Evolutionary conservation across 2,797 vertebrate genomes (phyloP), one percentile per base, ranked within the genome.

Genomic region (Anguilla anguilla): DNA sequence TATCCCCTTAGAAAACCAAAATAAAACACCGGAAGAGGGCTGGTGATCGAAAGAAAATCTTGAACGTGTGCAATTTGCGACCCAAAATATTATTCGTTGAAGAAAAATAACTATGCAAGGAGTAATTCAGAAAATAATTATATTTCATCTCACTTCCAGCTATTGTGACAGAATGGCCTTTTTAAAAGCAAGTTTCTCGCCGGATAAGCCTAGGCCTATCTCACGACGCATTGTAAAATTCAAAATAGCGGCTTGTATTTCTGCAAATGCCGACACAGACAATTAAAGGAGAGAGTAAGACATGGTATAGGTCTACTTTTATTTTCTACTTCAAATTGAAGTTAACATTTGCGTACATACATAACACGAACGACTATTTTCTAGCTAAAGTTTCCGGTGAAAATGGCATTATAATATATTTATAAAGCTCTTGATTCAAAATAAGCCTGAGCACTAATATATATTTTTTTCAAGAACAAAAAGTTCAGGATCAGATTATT

Each of bases 1-100:
- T 92, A 95, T 94, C 91, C 92, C 89, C 92, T 96, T 93, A 92
- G 92, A 94, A 91, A 89, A 88, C 89, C 91, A 91, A 90, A 93
- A 93, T 89, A 93, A 91, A 90, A 90, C 88, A 83, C 61, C 53
- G 79, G 64, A 74, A 53, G 43, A 84, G 55, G 69, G 61, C 22
- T 51, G 22, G 11, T 87, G 25, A 49, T 39, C 46, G 19, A 77
- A 72, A 87, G n/a, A 59, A 13, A 84, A 59, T 43, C 15, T 22
- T 51, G 31, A 87, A 87, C 81, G 11, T 46, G 69, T 74, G 74
- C 43, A 61, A 46, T 46, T 31, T 22, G 69, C 53, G 51, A 87
- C 13, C 28, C 39, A 25, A 83, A 51, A 53, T 53, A 28, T 69
- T 57, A 22, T 28, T 11, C 19, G 67, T n/a, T 17, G 39, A 55